These are phyloP conservation scores for Zeugodacus cucurbitae DNA, from an alignment of 1,140 invertebrate genomes.

Conservation along the genomic window DNA sequence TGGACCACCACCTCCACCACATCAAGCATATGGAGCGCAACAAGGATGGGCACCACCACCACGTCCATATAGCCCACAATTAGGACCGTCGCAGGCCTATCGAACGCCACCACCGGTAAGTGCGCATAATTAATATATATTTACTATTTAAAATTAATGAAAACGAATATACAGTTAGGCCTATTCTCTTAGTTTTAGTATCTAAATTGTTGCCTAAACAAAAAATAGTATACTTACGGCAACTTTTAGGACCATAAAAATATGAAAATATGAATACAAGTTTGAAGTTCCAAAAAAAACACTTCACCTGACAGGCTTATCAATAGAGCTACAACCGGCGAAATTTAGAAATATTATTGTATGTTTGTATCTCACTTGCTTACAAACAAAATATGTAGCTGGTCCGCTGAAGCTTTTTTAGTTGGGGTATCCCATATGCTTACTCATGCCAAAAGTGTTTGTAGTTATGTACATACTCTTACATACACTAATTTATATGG, in stretches of 20 bases:
- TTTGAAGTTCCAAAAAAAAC: not conserved
- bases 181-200: no score
- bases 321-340: not conserved
- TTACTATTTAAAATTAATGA: no score
- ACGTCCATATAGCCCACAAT: slow-evolving; percentile 62
- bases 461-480: not conserved
- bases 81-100: slow-evolving; percentile 62
- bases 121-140: not conserved
- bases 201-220: no score
- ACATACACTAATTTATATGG: not conserved
- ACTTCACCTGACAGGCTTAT: not conserved
- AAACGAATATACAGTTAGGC: no score
- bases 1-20: slow-evolving; percentile 65
- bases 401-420: not conserved
- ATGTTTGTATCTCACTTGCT: not conserved
- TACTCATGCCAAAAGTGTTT: not conserved
- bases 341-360: slow-evolving; percentile 16
- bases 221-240: no score
- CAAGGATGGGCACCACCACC: slow-evolving; percentile 64
- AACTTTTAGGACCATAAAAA: no score
- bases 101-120: slow-evolving; percentile 55
- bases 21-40: slow-evolving; percentile 58
- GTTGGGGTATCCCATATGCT: slow-evolving; percentile 15
- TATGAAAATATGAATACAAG: no score
- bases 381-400: not conserved